Conservation (phyloP, 2,797 vertebrate genomes). For the Bryconaethiops microstoma region DNA sequence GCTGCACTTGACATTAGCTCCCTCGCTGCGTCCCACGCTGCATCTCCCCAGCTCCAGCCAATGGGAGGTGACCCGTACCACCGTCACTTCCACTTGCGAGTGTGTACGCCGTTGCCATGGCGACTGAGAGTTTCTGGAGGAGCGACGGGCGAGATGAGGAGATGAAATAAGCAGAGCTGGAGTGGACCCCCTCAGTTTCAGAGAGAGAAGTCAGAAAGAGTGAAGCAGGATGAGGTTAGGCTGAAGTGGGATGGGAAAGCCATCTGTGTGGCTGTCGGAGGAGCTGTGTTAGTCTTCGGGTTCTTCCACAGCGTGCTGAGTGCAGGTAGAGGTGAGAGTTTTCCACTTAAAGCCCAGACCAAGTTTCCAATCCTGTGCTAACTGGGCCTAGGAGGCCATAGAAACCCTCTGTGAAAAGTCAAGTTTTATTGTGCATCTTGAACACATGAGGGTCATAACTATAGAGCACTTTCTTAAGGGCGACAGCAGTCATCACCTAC, state of each 20-base stretch:
- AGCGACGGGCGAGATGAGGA: constrained; percentile 32
- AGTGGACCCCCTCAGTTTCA: constrained; percentile 41
- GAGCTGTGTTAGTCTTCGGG: constrained; percentile 35
- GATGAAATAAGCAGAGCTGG: constrained; percentile 62
- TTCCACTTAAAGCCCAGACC: constrained; percentile 6
- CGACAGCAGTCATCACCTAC: constrained; percentile 1
- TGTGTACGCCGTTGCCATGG: constrained; percentile 59
- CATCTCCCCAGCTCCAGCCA: constrained; percentile 56
- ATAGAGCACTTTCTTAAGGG: background rate
- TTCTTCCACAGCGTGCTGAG: constrained; percentile 19
- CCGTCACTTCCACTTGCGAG: constrained; percentile 59
- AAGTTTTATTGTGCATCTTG: background rate
- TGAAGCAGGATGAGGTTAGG: constrained; percentile 39
- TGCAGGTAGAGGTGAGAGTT: constrained; percentile 26
- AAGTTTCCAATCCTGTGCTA: background rate
- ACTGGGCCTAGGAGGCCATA: background rate
- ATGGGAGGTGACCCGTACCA: constrained; percentile 58
- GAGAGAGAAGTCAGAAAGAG: constrained; percentile 24
- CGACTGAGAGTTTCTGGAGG: constrained; percentile 55
- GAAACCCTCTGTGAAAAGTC: background rate
- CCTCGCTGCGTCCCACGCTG: constrained; percentile 58
- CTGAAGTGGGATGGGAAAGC: constrained; percentile 54
- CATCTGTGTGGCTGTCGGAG: constrained; percentile 49
- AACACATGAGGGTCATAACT: constrained; percentile 11
- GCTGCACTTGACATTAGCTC: constrained; percentile 61